Conservation (phyloP, 2,797 vertebrate species). For the Pipistrellus nathusii region DNA sequence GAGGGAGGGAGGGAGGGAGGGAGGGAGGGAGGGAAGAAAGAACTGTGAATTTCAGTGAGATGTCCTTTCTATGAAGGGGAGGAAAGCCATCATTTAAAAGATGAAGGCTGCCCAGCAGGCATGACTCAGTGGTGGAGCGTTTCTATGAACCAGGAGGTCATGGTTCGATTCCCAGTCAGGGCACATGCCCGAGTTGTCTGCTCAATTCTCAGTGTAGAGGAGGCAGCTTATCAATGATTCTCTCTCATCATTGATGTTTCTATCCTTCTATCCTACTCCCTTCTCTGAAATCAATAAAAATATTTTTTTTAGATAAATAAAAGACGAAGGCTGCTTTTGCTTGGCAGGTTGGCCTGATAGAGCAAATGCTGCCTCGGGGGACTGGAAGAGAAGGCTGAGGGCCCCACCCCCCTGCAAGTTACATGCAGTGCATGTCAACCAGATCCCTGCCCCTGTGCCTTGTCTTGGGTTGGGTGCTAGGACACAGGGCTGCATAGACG, state of each 20-base stretch:
- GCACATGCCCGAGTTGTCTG: too few species aligned
- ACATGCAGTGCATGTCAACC: neutral
- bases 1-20: too few species aligned
- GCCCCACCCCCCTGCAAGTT: neutral
- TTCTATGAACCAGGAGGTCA: too few species aligned
- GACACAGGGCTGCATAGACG: neutral
- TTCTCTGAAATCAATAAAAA: too few species aligned
- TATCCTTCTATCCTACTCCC: too few species aligned
- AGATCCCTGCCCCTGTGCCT: neutral
- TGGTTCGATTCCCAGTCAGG: too few species aligned
- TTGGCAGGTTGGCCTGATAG: neutral
- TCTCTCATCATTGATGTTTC: too few species aligned
- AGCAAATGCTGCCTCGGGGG: neutral
- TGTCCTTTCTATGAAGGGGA: conserved; percentile 46
- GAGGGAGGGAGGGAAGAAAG: too few species aligned
- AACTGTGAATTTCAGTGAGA: conserved; percentile 71
- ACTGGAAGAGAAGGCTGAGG: neutral
- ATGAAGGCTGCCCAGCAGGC: too few species aligned
- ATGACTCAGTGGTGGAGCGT: too few species aligned
- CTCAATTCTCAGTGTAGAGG: too few species aligned
- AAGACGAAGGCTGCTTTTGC: conserved; percentile 41
- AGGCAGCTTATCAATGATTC: too few species aligned
- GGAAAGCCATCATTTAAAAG: conserved; percentile 45
- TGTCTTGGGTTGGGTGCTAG: neutral
- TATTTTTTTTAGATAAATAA: neutral